Conservation (phyloP, 2,888 invertebrate species). For the Aspidiotus rigidus region DNA sequence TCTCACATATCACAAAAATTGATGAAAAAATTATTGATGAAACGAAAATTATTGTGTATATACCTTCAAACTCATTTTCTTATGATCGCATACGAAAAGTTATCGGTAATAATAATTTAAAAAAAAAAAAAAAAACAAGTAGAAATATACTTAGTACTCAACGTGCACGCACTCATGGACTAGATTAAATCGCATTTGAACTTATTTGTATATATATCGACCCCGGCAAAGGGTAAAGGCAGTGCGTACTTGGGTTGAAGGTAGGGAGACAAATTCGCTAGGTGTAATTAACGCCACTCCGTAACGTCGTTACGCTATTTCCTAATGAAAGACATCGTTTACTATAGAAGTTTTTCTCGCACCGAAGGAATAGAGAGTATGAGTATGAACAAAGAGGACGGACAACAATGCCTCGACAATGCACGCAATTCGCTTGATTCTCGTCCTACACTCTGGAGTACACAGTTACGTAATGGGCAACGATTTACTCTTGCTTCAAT, state of each 20-base stretch:
- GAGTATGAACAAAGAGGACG: constrained; percentile 31
- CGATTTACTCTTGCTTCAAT: constrained; percentile 32
- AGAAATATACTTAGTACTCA: not conserved
- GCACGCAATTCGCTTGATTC: constrained; percentile 33
- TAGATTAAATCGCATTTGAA: constrained; percentile 24
- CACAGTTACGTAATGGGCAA: constrained; percentile 21
- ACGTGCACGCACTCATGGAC: constrained; percentile 23
- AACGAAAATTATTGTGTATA: no score
- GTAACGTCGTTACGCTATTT: constrained; percentile 16
- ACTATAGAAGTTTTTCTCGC: constrained; percentile 20
- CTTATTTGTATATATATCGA: constrained; percentile 30
- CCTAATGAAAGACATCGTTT: constrained; percentile 26
- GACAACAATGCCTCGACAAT: constrained; percentile 29
- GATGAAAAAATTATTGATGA: no score
- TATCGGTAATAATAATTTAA: no score
- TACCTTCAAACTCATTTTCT: no score
- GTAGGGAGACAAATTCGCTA: constrained; percentile 30
- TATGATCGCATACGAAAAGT: no score
- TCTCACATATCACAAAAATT: no score
- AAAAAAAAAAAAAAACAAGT: no score
- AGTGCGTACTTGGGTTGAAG: constrained; percentile 7
- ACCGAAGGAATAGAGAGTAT: not conserved
- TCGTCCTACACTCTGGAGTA: constrained; percentile 28
- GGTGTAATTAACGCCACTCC: constrained; percentile 25
- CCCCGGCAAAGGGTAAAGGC: constrained; percentile 22